Evolutionary conservation across 2,113 vertebrate species (phyloP).

Genomic region (Xyrauchen texanus): DNA sequence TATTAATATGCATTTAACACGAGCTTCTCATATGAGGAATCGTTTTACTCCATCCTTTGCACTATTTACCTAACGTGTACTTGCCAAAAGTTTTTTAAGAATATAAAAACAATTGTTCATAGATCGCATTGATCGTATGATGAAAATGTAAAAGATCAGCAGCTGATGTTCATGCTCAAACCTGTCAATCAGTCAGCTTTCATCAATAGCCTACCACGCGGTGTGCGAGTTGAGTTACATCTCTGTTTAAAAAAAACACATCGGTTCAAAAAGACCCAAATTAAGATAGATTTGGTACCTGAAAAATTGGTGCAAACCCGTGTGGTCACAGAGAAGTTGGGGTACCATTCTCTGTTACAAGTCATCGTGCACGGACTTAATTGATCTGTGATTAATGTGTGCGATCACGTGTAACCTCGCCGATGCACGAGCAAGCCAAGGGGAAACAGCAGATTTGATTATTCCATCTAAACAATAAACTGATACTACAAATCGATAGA

Average conservation of each 20-base stretch:
- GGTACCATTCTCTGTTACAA: constrained; percentile 41
- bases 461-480: background rate
- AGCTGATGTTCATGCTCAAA: background rate
- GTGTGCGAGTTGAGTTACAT: background rate
- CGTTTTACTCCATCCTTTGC: no score
- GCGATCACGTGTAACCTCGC: background rate
- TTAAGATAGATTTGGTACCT: background rate
- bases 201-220: background rate
- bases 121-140: no score
- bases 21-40: background rate
- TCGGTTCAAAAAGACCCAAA: constrained; percentile 46
- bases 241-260: background rate
- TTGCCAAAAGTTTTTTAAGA: no score
- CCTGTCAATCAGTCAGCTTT: no score
- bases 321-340: constrained; percentile 64
- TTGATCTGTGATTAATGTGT: background rate
- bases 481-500: no score
- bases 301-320: constrained; percentile 35
- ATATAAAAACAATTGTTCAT: no score
- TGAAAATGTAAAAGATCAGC: background rate
- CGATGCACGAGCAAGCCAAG: background rate
- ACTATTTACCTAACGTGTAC: no score
- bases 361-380: constrained; percentile 34
- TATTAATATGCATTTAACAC: no score
- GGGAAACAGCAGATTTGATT: background rate